These are phyloP conservation scores for Anhinga anhinga DNA, from an alignment of 2,113 vertebrate genomes.

Conservation along the genomic window DNA sequence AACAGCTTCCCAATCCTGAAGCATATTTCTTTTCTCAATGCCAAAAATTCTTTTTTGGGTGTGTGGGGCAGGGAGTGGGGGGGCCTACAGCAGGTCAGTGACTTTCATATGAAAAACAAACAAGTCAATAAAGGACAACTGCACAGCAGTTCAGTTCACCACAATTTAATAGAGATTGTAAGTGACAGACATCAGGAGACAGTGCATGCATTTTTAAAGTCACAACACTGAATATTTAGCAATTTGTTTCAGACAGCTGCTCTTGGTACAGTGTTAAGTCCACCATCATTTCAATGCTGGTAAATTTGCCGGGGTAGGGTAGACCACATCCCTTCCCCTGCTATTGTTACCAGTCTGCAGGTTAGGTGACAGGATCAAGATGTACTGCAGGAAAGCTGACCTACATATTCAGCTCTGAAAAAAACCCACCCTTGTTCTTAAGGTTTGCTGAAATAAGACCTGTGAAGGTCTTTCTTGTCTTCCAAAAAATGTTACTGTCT, in stretches of 20 bases:
- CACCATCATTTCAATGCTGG: neutral
- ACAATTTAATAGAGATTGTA: conserved; percentile 15
- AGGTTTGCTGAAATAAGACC: neutral
- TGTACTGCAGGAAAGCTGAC: neutral
- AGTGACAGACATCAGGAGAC: neutral
- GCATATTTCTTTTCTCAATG: neutral
- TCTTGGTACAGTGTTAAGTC: neutral
- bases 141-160: conserved; percentile 21
- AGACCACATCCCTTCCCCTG: neutral
- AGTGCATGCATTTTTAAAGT: neutral
- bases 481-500: neutral
- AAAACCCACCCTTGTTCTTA: neutral
- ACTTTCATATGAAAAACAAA: neutral
- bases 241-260: neutral
- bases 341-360: neutral
- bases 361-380: neutral
- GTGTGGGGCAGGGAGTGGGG: neutral
- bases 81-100: neutral
- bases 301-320: neutral
- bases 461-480: neutral
- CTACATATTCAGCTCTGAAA: neutral
- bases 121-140: conserved; percentile 23
- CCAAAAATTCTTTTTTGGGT: neutral
- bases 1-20: neutral
- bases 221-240: neutral